Percentiles rank a stretch among this genome's conserved stretches.
Evolutionary conservation across 2,113 vertebrate genomes (phyloP).

Genomic region (Hydrochoerus hydrochaeris): DNA sequence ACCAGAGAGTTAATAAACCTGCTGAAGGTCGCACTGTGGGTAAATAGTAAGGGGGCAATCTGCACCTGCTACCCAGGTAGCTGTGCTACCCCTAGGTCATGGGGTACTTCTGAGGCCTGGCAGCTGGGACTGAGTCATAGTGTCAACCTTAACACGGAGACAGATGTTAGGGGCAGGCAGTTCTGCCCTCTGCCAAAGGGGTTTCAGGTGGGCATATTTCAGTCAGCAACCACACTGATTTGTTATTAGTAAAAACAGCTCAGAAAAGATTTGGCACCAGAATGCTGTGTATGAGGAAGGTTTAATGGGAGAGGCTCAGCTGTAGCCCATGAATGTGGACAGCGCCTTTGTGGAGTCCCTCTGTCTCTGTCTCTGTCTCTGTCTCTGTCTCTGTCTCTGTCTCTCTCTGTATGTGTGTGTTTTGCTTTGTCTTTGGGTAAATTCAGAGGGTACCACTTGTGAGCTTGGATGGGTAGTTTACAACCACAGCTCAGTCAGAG

Average conservation of each 20-base stretch:
- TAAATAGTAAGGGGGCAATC: not conserved
- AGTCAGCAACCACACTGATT: slow-evolving; percentile 44
- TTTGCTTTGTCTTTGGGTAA: slow-evolving; percentile 75
- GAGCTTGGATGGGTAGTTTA: slow-evolving; percentile 59
- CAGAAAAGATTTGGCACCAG: slow-evolving; percentile 62
- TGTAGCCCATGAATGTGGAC: slow-evolving; percentile 57
- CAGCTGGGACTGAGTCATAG: not conserved
- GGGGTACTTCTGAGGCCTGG: not conserved
- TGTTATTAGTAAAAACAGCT: slow-evolving; percentile 68
- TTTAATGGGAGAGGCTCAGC: slow-evolving; percentile 44
- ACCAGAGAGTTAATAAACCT: not conserved
- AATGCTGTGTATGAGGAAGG: not conserved
- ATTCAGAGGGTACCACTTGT: slow-evolving; percentile 30
- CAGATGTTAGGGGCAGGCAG: not conserved
- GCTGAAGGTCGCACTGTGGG: not conserved
- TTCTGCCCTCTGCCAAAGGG: not conserved
- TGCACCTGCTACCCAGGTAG: not conserved
- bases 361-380: too few species aligned
- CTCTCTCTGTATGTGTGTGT: not conserved
- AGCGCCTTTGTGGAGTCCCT: slow-evolving; percentile 44
- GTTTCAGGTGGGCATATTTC: not conserved
- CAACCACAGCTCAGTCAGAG: slow-evolving; percentile 61
- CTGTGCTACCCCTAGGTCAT: not conserved
- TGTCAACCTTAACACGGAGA: accelerated
- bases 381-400: not conserved